Base-by-base conservation (phyloP, 1,140 invertebrate genomes). In the Ladona fulva region DNA sequence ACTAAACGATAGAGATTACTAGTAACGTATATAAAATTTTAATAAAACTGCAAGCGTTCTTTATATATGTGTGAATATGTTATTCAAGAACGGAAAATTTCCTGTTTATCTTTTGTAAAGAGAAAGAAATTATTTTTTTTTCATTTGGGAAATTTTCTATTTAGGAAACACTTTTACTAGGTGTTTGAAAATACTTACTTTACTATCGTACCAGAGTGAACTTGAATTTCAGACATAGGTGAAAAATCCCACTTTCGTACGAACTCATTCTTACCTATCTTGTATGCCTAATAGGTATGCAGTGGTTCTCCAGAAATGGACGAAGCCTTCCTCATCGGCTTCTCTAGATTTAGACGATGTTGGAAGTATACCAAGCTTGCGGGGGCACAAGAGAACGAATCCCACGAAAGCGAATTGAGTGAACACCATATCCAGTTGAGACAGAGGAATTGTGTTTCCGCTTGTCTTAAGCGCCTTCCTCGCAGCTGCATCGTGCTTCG, bases 321-420 rank as follows among this genome's bases (percentile, higher is more conserved):
- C 84, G 76, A 94, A 91, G n/a, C 90, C 91, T 75, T 93, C 90
- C n/a, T 92, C 81, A 76, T 93, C 91, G 25, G 90, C 87, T 12
- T 86, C 80, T 24, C 37, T 75, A 1, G 14, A 16, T 6, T 16
- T 16, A 1, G 24, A 42, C 3, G 29, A 42, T 24, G 86, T 86
- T 5, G 83, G 82, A 1, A 82, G 80, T 1, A 95, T 85, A 0
- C 93, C 92, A 42, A 95, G 86, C 42, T 88, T 83, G 74, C 91
- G 84, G 0, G 92, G 89, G 66, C 89, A 89, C 7, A 93, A 79
- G 0, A 95, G 81, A 0, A 90, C 87, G 76, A 92, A 91, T 0
- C 94, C 95, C 80, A 97, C 90, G 81, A 97, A 97, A 14, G 92
- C 93, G 81, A 94, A 95, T 82, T 94, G 93, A 0, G 95, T 95